Evolutionary conservation across 2,888 invertebrate species (phyloP).

Genomic region (Ormia ochracea): DNA sequence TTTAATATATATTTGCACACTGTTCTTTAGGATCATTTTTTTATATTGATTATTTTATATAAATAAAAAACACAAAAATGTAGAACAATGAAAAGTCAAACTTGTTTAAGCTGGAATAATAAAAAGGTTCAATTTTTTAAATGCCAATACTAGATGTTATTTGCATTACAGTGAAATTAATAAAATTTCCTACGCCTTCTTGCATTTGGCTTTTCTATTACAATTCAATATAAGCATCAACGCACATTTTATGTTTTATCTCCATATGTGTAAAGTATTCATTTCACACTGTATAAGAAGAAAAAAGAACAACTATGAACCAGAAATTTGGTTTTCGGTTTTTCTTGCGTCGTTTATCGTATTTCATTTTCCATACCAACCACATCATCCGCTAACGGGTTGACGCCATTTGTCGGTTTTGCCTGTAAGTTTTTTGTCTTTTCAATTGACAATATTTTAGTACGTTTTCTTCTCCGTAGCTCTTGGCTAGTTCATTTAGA

Average conservation of each 20-base stretch:
- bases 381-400: conserved; percentile 42
- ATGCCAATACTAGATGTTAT: conserved; percentile 21
- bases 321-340: conserved; percentile 43
- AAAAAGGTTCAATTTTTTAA: conserved; percentile 38
- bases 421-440: conserved; percentile 21
- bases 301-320: conserved; percentile 2
- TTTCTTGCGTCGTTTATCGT: conserved; percentile 15
- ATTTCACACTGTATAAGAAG: background rate
- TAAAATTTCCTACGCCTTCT: background rate
- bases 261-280: background rate
- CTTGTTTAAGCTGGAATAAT: conserved; percentile 34
- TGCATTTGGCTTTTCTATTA: background rate
- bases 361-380: conserved; percentile 17
- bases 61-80: background rate
- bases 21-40: background rate
- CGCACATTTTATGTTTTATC: background rate
- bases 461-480: conserved; percentile 22
- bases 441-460: conserved; percentile 39
- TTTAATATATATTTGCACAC: background rate
- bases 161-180: background rate
- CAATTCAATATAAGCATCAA: background rate
- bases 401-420: conserved; percentile 59
- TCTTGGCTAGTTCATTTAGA: conserved; percentile 37
- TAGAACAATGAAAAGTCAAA: conserved; percentile 14
- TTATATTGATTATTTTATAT: background rate